Evolutionary conservation across 2,888 invertebrate species (phyloP).

Genomic region (Brassicogethes aeneus): DNA sequence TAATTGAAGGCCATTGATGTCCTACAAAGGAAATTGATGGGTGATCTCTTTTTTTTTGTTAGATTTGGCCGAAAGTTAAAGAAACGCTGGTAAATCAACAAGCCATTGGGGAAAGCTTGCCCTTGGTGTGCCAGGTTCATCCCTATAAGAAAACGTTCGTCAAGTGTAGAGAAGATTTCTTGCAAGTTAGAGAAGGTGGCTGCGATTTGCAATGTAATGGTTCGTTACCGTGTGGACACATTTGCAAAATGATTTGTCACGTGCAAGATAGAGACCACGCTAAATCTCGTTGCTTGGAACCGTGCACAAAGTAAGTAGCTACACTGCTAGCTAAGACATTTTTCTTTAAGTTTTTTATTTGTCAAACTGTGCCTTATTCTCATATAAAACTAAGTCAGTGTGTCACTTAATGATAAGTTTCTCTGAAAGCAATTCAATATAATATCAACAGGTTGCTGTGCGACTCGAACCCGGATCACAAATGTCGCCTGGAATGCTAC

Average conservation of each 20-base stretch:
- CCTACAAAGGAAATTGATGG: neutral
- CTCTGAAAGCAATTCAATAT: too few relatives aligned
- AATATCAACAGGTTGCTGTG: slow-evolving; percentile 42
- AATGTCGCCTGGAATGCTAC: slow-evolving; percentile 45
- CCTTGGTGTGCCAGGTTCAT: slow-evolving; percentile 47
- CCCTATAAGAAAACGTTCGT: slow-evolving; percentile 37
- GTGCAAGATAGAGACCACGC: slow-evolving; percentile 46
- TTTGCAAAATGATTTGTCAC: slow-evolving; percentile 54
- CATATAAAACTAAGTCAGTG: too few relatives aligned
- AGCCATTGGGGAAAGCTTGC: slow-evolving; percentile 46
- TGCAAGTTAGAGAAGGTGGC: slow-evolving; percentile 50
- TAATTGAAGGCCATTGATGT: slow-evolving; percentile 1
- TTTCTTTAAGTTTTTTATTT: too few relatives aligned
- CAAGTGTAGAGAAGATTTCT: slow-evolving; percentile 38
- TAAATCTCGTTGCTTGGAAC: slow-evolving; percentile 40
- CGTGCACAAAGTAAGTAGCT: slow-evolving; percentile 46
- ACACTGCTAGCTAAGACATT: too few relatives aligned
- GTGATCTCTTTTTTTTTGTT: neutral
- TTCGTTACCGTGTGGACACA: slow-evolving; percentile 49
- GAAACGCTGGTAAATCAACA: slow-evolving; percentile 41
- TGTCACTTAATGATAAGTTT: too few relatives aligned
- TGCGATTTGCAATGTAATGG: slow-evolving; percentile 47
- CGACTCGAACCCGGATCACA: slow-evolving; percentile 42
- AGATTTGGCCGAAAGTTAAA: slow-evolving; percentile 51
- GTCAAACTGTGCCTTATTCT: too few relatives aligned